A percentile compares a stretch with the other conserved stretches of the same genome.
phyloP scores from a whole-genome alignment of 2,113 vertebrate genomes.

The Desmodus rotundus region DNA sequence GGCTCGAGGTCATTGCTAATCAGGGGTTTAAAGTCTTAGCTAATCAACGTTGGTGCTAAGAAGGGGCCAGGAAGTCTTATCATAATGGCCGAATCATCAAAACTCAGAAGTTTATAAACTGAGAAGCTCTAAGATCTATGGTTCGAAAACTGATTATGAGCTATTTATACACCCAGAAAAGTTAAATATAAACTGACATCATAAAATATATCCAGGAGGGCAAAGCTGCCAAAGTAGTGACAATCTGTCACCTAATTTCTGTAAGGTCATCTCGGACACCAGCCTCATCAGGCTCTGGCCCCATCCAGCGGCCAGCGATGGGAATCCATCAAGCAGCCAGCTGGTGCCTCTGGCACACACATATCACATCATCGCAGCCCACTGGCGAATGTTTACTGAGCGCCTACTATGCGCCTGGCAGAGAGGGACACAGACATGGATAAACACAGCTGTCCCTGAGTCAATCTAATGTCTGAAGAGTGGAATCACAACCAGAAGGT shows the following conservation, averaged over 20 bases:
- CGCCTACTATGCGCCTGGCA: not conserved
- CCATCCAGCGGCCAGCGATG: not conserved
- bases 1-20: not conserved
- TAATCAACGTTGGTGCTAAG: constrained; percentile 21
- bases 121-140: not conserved
- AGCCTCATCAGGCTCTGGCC: not conserved
- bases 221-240: not conserved
- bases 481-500: not conserved
- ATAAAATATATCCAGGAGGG: not conserved
- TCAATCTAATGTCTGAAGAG: not conserved
- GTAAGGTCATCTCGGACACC: not conserved
- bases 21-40: constrained; percentile 23
- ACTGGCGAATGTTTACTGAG: not conserved
- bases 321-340: not conserved
- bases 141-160: not conserved
- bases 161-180: constrained; percentile 1
- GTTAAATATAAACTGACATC: not conserved
- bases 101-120: not conserved
- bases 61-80: constrained; percentile 10
- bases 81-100: not conserved
- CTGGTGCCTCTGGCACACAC: not conserved
- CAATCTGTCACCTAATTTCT: not conserved
- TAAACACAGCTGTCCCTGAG: not conserved
- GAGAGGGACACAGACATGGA: not conserved
- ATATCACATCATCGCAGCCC: not conserved